Evolutionary conservation across 2,888 invertebrate genomes (phyloP), one percentile per base, ranked within the genome.

Genomic region (Ophion costatus): DNA sequence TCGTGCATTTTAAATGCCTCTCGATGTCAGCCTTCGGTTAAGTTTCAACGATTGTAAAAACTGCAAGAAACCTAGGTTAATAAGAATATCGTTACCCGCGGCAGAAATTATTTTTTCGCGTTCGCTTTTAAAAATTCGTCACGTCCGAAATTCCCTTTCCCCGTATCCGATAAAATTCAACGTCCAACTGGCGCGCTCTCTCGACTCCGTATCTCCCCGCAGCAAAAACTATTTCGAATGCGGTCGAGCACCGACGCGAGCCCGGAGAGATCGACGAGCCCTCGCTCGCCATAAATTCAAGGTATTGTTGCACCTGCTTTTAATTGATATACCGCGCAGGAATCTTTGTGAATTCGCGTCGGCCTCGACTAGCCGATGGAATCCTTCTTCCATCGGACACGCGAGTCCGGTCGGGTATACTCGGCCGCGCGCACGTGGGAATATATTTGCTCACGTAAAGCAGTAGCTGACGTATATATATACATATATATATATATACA

Each of bases 371-470:
- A 45, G 22, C 61, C 45, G 20, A 45, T 45, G 74, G 45, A 74
- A 51, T 75, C 29, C 64, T 64, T 75, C 33, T 75, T 75, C 33
- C 42, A 69, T 80, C 59, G 7, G 51, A 75, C 61, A 63, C 11
- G 81, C 75, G 75, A 75, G 56, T 45, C 45, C 14, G 45, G 45
- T 14, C n/a, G 11, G 45, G 45, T 24, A 42, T 82, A 66, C 71
- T 57, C 29, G 20, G 57, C 38, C 59, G 45, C 45, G 45, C 64
- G 29, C 22, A 77, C 57, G 24, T 51, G 81, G 63, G 78, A 84
- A 84, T 81, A 81, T 81, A 84, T 84, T 81, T 79, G 64, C 81
- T 70, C 84, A 78, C 75, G 81, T 81, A 78, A 75, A 78, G 81
- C 81, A 81, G 78, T 59, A 81, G 84, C 81, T 57, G 38, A 45